These are phyloP conservation scores for Yponomeuta sedellus DNA, from an alignment of 2,888 invertebrate genomes.

Conservation along the genomic window DNA sequence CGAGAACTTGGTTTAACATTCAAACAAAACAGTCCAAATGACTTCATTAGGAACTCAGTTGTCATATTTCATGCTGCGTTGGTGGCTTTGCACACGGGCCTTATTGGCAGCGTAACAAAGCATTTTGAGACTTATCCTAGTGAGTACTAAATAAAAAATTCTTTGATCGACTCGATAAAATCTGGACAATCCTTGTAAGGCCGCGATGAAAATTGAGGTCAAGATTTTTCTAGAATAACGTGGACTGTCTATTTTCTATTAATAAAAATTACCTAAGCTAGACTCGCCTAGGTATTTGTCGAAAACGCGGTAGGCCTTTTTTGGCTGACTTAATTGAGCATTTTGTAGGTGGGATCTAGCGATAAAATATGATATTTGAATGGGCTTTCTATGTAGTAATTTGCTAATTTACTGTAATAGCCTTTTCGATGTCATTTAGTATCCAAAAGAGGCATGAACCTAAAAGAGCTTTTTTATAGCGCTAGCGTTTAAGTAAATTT, in stretches of 20 bases:
- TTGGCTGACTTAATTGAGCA: not conserved
- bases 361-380: too few relatives aligned
- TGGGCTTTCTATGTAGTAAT: not conserved
- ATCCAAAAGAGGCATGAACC: too few relatives aligned
- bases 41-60: constrained; percentile 48
- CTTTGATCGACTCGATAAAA: constrained; percentile 26
- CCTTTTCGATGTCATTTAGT: not conserved
- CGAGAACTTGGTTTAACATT: not conserved
- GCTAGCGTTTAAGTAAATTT: too few relatives aligned
- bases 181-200: constrained; percentile 54
- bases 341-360: not conserved
- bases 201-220: constrained; percentile 53
- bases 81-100: constrained; percentile 56
- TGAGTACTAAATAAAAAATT: constrained; percentile 20
- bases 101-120: constrained; percentile 23
- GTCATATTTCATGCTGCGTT: constrained; percentile 43
- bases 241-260: constrained; percentile 8
- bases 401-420: not conserved
- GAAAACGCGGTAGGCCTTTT: not conserved
- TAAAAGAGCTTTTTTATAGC: too few relatives aligned
- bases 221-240: constrained; percentile 32
- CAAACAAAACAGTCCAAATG: constrained; percentile 26
- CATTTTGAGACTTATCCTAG: constrained; percentile 26
- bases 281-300: not conserved
- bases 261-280: not conserved